A percentile compares a stretch with the other conserved stretches of the same genome.
Evolutionary conservation across 1,140 invertebrate species (phyloP).

Genomic region (Metaphire vulgaris): DNA sequence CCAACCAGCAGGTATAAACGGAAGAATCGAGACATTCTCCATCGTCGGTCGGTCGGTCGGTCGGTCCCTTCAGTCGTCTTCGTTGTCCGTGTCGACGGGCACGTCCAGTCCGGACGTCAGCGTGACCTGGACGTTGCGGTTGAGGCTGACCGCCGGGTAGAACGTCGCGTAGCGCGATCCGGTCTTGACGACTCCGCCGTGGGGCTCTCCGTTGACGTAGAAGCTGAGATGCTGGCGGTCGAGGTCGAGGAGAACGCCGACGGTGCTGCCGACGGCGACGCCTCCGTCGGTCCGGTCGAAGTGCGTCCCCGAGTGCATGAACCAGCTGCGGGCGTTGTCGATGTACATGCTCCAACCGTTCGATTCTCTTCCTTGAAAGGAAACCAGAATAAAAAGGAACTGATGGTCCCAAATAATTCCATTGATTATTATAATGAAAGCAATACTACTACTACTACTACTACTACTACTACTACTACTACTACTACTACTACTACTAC

Average conservation of each 20-base stretch:
- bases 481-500: no score
- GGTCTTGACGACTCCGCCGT: slow-evolving; percentile 52
- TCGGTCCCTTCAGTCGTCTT: no score
- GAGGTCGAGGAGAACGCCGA: slow-evolving; percentile 87
- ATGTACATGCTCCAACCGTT: slow-evolving; percentile 99
- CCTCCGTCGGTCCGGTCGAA: slow-evolving; percentile 82
- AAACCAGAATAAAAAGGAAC: no score
- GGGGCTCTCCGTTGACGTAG: slow-evolving; percentile 87
- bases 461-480: no score
- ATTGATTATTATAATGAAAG: no score
- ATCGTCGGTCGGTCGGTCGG: no score
- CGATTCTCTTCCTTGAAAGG: slow-evolving; percentile 80
- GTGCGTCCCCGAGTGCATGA: slow-evolving; percentile 87
- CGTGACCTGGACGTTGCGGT: slow-evolving; percentile 87
- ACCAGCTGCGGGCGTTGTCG: slow-evolving; percentile 83
- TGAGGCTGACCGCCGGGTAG: slow-evolving; percentile 93
- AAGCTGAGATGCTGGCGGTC: slow-evolving; percentile 81
- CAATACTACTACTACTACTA: no score
- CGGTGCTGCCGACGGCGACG: slow-evolving; percentile 72
- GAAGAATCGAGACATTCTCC: no score
- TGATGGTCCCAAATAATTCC: no score
- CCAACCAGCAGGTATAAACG: no score
- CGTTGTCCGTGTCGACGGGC: no score
- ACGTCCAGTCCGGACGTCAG: slow-evolving; percentile 85
- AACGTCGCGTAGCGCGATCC: slow-evolving; percentile 61